Evolutionary conservation across 2,113 vertebrate genomes (phyloP).

Genomic region (Lophotis ruficrista): DNA sequence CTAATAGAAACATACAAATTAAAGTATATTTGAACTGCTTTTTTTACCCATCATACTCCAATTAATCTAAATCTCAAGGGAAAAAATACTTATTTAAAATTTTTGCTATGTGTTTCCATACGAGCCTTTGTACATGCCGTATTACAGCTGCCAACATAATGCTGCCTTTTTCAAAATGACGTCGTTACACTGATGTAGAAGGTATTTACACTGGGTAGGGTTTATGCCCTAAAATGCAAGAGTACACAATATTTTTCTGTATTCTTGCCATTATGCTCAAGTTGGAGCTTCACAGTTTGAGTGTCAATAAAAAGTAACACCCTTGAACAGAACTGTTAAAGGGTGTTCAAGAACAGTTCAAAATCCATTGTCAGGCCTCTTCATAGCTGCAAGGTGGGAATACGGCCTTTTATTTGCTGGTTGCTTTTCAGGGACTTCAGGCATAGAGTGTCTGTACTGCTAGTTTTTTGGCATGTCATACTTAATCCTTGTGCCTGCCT

Average conservation of each 20-base stretch:
- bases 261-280: not conserved
- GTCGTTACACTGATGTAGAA: not conserved
- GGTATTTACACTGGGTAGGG: not conserved
- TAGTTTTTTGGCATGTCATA: not conserved
- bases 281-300: not conserved
- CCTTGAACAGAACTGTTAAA: not conserved
- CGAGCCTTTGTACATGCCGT: not conserved
- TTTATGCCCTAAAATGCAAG: not conserved
- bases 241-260: not conserved
- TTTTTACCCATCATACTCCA: not conserved
- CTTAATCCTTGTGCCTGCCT: rapidly evolving
- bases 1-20: not conserved
- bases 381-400: not conserved
- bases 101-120: not conserved
- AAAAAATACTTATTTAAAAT: not conserved
- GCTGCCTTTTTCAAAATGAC: not conserved
- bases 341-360: too few species aligned
- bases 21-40: not conserved
- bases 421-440: not conserved
- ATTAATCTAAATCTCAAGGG: not conserved
- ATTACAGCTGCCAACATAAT: not conserved
- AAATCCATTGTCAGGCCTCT: not conserved
- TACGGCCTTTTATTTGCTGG: not conserved
- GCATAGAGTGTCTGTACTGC: not conserved
- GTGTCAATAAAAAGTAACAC: not conserved